Conservation (phyloP, 2,113 vertebrate species). For the Anser cygnoides region DNA sequence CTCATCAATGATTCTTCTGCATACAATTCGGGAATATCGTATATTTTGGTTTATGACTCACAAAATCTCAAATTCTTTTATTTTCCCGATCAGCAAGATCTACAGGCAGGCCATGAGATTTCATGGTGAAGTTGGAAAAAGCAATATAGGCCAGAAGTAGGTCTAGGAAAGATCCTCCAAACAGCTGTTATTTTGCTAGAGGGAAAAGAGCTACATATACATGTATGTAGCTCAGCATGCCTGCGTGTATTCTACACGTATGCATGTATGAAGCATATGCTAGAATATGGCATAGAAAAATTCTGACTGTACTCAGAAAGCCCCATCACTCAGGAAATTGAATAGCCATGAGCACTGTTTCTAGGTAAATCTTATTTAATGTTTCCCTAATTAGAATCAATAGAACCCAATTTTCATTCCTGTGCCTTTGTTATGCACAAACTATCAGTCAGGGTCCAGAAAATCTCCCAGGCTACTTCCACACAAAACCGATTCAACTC, state of each 20-base stretch:
- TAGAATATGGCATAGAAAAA: constrained; percentile 2
- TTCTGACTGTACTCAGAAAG: constrained; percentile 44
- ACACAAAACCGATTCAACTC: neutral
- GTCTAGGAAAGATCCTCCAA: neutral
- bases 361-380: constrained; percentile 96
- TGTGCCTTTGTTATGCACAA: constrained; percentile 81
- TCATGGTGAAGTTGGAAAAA: neutral
- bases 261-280: neutral
- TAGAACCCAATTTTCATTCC: constrained; percentile 93
- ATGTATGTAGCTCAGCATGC: too few species aligned
- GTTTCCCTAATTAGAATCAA: constrained; percentile 99
- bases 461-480: constrained; percentile 70
- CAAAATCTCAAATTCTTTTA: constrained; percentile 16
- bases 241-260: too few species aligned
- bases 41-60: neutral
- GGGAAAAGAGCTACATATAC: neutral
- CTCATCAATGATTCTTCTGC: neutral
- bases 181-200: neutral
- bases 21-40: neutral
- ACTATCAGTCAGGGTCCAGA: constrained; percentile 85
- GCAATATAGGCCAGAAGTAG: neutral
- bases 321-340: constrained; percentile 74
- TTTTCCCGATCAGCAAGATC: constrained; percentile 1
- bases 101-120: neutral
- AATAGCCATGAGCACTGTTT: constrained; percentile 83